These are phyloP conservation scores for Drosophila lowei DNA, from an alignment of 1,140 invertebrate species.

Conservation along the genomic window DNA sequence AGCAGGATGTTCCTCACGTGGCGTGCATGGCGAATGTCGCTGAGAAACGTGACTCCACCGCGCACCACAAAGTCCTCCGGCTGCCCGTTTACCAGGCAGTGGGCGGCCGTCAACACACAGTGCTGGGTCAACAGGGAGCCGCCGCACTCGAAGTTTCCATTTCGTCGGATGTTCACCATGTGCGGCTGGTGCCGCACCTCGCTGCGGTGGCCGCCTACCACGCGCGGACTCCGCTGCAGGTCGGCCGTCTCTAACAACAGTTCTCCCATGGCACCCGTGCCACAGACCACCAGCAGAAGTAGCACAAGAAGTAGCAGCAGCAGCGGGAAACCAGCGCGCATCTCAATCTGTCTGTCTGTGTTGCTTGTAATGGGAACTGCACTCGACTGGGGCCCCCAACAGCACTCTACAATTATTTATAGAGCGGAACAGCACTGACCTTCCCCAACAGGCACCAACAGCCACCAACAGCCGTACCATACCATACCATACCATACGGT, in stretches of 20 bases:
- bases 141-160: slow-evolving; percentile 65
- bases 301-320: slow-evolving; percentile 39
- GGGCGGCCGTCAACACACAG: slow-evolving; percentile 77
- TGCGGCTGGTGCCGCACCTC: slow-evolving; percentile 58
- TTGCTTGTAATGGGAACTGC: slow-evolving; percentile 4
- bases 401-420: slow-evolving; percentile 47
- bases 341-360: slow-evolving; percentile 16
- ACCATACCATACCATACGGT: slow-evolving; percentile 30
- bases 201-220: slow-evolving; percentile 64
- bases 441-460: slow-evolving; percentile 39
- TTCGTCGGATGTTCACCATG: slow-evolving; percentile 66
- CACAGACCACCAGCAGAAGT: slow-evolving; percentile 4
- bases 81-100: slow-evolving; percentile 52
- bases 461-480: not conserved
- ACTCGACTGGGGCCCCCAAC: slow-evolving; percentile 32
- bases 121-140: slow-evolving; percentile 61
- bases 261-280: not conserved
- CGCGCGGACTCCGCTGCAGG: slow-evolving; percentile 40
- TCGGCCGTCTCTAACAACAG: not conserved
- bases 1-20: slow-evolving; percentile 48
- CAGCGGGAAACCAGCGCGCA: slow-evolving; percentile 26
- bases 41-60: slow-evolving; percentile 62
- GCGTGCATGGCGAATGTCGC: slow-evolving; percentile 59
- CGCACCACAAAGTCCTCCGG: slow-evolving; percentile 65
- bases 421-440: slow-evolving; percentile 54